Base-by-base conservation (phyloP, 2,888 invertebrate genomes). In the Chaetogeoica ovagalla region DNA sequence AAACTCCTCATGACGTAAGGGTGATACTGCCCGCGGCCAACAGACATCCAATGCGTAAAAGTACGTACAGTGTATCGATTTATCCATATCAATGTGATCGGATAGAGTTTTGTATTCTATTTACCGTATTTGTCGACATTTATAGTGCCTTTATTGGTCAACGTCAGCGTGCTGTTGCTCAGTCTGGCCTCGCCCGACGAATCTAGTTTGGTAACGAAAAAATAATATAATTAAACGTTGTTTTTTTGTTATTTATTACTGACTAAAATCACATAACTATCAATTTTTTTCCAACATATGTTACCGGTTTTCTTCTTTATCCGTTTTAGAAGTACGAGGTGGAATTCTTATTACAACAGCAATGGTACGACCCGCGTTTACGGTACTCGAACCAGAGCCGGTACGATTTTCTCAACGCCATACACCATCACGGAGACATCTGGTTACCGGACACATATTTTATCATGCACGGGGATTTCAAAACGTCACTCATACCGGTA, bases 391-490 rank as follows among this genome's bases (percentile, higher is more conserved):
- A 95, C 88, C 93, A 93, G 87, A 94, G 94, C 84, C 91, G 91
- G 85, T 94, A 93, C 89, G 93, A 93, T 85, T 95, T 91, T 88
- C 89, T 96, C 85, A 96, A 96, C 88, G 96, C 95, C 83, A 93
- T 96, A 85, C 95, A 95, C 87, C 96, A 96, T 87, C 93, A 95
- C 89, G 92, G 94, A 86, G 92, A 94, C 86, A 93, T 96, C 86
- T 96, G 95, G 96, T 89, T 95, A 85, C 96, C 96, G 83, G 96
- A 96, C 88, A 96, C 95, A 82, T 96, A 96, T 87, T 96, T 96
- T 89, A 95, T 96, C 87, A 96, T 96, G 93, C 96, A 96, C 88
- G 96, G 96, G 83, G 96, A 96, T 88, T 96, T 96, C 88, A 95
- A 96, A 90, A 94, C 95, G 87, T 95, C 95, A 83, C 91, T 95